Evolutionary conservation across 2,797 vertebrate genomes (phyloP).

Genomic region (Tarsius wallacei): DNA sequence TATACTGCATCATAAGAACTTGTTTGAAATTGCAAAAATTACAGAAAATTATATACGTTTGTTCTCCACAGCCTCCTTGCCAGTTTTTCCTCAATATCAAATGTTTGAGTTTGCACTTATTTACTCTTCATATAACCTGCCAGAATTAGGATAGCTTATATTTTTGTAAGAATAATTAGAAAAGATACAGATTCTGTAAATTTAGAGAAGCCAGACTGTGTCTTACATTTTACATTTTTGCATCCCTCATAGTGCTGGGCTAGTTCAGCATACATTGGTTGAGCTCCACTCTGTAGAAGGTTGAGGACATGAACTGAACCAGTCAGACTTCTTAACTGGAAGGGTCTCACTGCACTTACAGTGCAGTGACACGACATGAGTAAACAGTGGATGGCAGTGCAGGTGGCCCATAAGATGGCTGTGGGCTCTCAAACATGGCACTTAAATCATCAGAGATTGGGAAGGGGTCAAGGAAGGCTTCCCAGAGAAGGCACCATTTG

Average conservation of each 20-base stretch:
- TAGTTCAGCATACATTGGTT: too few species aligned
- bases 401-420: not conserved
- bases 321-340: not conserved
- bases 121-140: not conserved
- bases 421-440: not conserved
- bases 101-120: not conserved
- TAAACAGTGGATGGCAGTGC: fast-evolving
- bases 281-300: not conserved
- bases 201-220: not conserved
- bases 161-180: not conserved
- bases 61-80: not conserved
- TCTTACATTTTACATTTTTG: not conserved
- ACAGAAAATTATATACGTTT: not conserved
- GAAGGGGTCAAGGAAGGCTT: not conserved
- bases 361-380: not conserved
- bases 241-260: too few species aligned
- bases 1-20: not conserved
- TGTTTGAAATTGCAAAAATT: not conserved
- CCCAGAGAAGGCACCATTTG: not conserved
- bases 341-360: not conserved
- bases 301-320: too few species aligned
- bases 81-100: not conserved
- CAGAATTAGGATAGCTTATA: not conserved
- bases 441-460: not conserved
- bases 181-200: not conserved